Evolutionary conservation across 1,140 invertebrate species (phyloP).

Genomic region (Notospermus geniculatus): DNA sequence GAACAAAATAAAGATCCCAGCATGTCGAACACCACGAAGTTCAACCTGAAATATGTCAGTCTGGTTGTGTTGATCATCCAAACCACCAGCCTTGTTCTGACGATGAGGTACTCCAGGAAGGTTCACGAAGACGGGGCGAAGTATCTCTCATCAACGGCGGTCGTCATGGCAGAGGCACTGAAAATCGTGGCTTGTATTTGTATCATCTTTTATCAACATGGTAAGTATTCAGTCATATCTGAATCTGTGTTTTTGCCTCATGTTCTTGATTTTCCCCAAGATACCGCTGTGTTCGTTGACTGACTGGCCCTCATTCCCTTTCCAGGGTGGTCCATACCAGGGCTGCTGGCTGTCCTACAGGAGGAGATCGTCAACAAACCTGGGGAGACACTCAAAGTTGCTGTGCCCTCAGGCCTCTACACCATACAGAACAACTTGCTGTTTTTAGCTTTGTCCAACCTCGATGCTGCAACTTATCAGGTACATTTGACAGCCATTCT

Average conservation of each 20-base stretch:
- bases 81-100: constrained; percentile 86
- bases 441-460: constrained; percentile 93
- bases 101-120: constrained; percentile 88
- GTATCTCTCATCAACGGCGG: constrained; percentile 91
- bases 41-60: constrained; percentile 61
- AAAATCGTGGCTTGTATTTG: constrained; percentile 82
- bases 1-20: constrained; percentile 5
- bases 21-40: not conserved
- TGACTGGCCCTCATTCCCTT: not conserved
- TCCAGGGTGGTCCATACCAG: constrained; percentile 1
- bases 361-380: constrained; percentile 16
- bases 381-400: constrained; percentile 73
- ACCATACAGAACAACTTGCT: constrained; percentile 96
- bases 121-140: constrained; percentile 53
- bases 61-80: constrained; percentile 86
- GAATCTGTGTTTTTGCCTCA: not conserved
- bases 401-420: constrained; percentile 92
- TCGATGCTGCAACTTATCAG: constrained; percentile 98
- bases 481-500: constrained; percentile 61
- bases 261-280: not conserved
- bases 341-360: not conserved
- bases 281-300: not conserved
- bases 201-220: constrained; percentile 74
- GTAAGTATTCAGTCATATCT: constrained; percentile 32
- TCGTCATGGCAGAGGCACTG: constrained; percentile 87